A percentile compares a stretch with the other conserved stretches of the same genome.
These are phyloP conservation scores for Microcebus griseorufus DNA, from an alignment of 2,113 vertebrate genomes.

Conservation along the genomic window DNA sequence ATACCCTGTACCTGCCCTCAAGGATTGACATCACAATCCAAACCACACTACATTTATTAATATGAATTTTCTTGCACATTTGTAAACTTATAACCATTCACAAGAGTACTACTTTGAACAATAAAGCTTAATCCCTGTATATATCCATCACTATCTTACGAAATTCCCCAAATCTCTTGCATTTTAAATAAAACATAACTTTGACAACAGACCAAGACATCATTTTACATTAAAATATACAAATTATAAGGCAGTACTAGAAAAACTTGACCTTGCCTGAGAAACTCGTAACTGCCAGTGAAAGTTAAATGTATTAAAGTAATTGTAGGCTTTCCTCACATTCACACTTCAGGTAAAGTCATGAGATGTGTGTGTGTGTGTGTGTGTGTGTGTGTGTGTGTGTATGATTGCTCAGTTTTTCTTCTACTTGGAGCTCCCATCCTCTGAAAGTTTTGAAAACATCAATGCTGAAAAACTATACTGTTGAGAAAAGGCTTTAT, in stretches of 20 bases:
- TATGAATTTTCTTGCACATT: neutral
- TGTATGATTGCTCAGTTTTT: neutral
- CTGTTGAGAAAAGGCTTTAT: neutral
- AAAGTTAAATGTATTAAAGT: neutral
- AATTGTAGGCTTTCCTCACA: neutral
- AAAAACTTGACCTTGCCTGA: neutral
- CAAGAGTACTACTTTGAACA: neutral
- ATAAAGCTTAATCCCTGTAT: neutral
- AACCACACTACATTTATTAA: neutral
- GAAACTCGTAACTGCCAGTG: neutral
- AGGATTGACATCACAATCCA: neutral
- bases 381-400: neutral
- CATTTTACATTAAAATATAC: neutral
- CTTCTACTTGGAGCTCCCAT: neutral
- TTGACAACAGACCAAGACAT: neutral
- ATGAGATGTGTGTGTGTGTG: neutral
- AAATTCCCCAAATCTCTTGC: neutral
- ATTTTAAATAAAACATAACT: conserved; percentile 1
- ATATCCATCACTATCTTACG: neutral
- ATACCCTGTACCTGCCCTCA: neutral
- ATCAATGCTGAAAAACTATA: neutral
- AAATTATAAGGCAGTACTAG: neutral
- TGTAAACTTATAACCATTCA: neutral
- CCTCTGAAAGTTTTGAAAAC: neutral
- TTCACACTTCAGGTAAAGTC: neutral